These are phyloP conservation scores for Ophiothrix spiculata DNA, from an alignment of 35 echinoderm and acorn worm species.

Conservation along the genomic window DNA sequence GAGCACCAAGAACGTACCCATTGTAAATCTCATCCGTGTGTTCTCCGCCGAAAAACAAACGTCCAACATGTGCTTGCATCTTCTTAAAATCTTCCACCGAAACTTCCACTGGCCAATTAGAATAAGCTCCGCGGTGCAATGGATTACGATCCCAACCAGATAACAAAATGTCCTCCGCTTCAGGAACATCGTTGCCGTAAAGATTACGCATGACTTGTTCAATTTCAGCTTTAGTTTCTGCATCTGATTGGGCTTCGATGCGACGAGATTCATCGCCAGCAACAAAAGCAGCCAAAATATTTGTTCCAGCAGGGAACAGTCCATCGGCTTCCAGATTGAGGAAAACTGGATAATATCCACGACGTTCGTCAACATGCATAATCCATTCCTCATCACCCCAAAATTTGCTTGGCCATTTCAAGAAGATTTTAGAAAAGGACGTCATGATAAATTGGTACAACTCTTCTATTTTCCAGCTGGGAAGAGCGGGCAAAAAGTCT, in stretches of 20 bases:
- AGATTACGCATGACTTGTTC: slow-evolving; percentile 8
- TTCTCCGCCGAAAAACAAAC: slow-evolving; percentile 43
- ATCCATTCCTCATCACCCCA: slow-evolving; percentile 48
- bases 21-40: slow-evolving; percentile 35
- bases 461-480: slow-evolving; percentile 47
- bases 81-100: slow-evolving; percentile 22
- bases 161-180: slow-evolving; percentile 13
- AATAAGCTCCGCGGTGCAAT: slow-evolving; percentile 33
- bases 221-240: slow-evolving; percentile 23
- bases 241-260: slow-evolving; percentile 15
- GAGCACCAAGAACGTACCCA: slow-evolving; percentile 40
- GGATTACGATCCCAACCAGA: slow-evolving; percentile 31
- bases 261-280: slow-evolving; percentile 34
- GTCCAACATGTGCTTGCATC: slow-evolving; percentile 24
- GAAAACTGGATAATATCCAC: slow-evolving; percentile 44
- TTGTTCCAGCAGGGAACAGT: slow-evolving; percentile 14
- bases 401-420: slow-evolving; percentile 32
- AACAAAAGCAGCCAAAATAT: slow-evolving; percentile 34
- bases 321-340: slow-evolving; percentile 33
- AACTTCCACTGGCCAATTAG: slow-evolving; percentile 57
- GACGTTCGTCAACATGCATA: slow-evolving; percentile 19
- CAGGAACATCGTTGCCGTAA: slow-evolving; percentile 7
- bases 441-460: slow-evolving; percentile 38
- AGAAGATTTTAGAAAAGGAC: slow-evolving; percentile 43
- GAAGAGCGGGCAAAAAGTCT: slow-evolving; percentile 25